These are phyloP conservation scores for Mormyrus hasselquistii DNA, from an alignment of 2,797 vertebrate species.

Conservation along the genomic window DNA sequence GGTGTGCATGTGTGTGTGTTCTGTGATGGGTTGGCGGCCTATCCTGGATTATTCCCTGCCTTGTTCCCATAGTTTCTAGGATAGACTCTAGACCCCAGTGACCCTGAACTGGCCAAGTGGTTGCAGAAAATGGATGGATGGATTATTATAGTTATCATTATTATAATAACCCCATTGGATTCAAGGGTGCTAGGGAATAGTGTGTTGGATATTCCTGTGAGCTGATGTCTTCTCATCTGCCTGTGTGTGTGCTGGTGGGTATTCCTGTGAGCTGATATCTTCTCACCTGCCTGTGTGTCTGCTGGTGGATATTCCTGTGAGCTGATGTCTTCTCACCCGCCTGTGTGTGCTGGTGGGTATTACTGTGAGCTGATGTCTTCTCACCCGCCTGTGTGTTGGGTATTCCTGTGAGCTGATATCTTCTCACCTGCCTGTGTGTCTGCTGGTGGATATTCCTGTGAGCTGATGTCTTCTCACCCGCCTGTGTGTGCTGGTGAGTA, in stretches of 20 bases:
- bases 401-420: neutral
- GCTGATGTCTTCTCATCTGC: no score
- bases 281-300: no score
- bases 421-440: no score
- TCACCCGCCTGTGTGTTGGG: neutral
- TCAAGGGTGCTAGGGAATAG: neutral
- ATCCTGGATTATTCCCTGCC: neutral
- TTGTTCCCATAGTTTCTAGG: neutral
- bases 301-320: no score
- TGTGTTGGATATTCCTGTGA: neutral
- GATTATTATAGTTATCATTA: neutral
- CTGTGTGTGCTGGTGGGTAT: neutral
- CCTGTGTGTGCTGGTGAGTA: neutral
- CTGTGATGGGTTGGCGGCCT: neutral
- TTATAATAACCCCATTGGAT: neutral
- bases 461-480: no score
- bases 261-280: neutral
- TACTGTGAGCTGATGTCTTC: no score
- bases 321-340: no score
- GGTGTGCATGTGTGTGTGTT: neutral
- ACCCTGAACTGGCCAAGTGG: neutral
- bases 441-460: no score
- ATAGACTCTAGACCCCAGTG: neutral
- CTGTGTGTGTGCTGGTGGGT: neutral
- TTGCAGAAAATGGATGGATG: neutral